A percentile compares a stretch with the other conserved stretches of the same genome.
Conservation (phyloP, 2,797 vertebrate genomes). For the Glossophaga mutica region DNA sequence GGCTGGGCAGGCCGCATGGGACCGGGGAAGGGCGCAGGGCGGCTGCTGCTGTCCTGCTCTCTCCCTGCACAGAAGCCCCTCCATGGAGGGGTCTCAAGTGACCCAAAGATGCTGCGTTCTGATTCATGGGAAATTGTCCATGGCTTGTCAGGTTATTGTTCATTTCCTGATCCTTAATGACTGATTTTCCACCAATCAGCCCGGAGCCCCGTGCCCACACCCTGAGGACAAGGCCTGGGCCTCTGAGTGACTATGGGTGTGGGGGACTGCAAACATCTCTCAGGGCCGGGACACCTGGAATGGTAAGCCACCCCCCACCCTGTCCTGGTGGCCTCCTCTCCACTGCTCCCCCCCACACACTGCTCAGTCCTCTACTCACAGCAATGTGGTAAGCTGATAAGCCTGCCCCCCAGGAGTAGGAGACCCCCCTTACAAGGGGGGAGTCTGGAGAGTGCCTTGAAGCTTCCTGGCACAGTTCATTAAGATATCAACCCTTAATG, state of each 20-base stretch:
- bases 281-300: neutral
- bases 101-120: slow-evolving; percentile 71
- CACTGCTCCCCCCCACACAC: neutral
- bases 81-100: slow-evolving; percentile 67
- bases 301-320: neutral
- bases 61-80: slow-evolving; percentile 48
- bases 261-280: neutral
- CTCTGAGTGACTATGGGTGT: neutral
- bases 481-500: slow-evolving; percentile 86
- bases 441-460: slow-evolving; percentile 63
- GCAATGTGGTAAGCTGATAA: slow-evolving; percentile 84
- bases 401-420: slow-evolving; percentile 76
- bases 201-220: neutral
- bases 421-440: slow-evolving; percentile 74
- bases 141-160: slow-evolving; percentile 76
- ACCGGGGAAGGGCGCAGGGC: neutral
- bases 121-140: slow-evolving; percentile 78
- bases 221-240: neutral
- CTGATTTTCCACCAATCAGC: slow-evolving; percentile 68
- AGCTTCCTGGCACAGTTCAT: slow-evolving; percentile 85
- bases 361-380: slow-evolving; percentile 72
- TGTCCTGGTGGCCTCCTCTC: neutral
- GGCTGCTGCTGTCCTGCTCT: neutral
- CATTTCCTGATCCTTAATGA: slow-evolving; percentile 76
- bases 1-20: fast-evolving